Conservation (phyloP, 37 sponge, comb jelly and placozoan species). For the Chondrosia reniformis region DNA sequence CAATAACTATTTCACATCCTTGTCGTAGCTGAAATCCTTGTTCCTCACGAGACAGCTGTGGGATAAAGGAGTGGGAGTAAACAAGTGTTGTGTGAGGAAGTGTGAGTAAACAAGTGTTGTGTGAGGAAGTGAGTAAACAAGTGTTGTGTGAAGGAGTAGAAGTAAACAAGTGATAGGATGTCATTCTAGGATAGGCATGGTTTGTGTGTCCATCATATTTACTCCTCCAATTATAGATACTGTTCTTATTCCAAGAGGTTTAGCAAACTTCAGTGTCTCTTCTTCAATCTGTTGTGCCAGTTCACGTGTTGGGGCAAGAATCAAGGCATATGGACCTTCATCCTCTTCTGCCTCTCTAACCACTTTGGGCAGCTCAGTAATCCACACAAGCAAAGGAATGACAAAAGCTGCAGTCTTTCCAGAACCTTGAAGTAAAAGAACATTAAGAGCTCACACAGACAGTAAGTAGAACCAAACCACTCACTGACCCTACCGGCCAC, state of each 20-base stretch:
- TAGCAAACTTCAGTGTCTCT: constrained; percentile 89
- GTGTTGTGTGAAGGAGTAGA: no score
- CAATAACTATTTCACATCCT: constrained; percentile 98
- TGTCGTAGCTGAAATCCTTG: constrained; percentile 92
- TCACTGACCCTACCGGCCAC: no score
- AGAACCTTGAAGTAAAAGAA: constrained; percentile 56
- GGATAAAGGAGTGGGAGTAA: no score
- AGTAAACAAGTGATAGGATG: no score
- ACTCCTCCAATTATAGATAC: constrained; percentile 92
- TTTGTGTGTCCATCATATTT: not conserved
- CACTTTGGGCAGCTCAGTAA: constrained; percentile 85
- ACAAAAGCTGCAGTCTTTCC: constrained; percentile 99
- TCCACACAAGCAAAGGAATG: constrained; percentile 94
- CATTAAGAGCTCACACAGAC: no score
- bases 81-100: no score
- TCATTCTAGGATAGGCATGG: no score
- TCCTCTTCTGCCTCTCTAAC: constrained; percentile 87
- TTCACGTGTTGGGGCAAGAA: constrained; percentile 96
- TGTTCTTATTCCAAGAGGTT: constrained; percentile 81
- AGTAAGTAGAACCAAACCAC: no score
- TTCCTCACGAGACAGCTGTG: constrained; percentile 81
- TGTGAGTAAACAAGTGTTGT: no score
- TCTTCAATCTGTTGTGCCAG: constrained; percentile 99
- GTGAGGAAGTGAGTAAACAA: no score
- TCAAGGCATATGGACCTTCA: constrained; percentile 95